Base-by-base conservation (phyloP, 2,113 vertebrate species). In the Nanger granti region DNA sequence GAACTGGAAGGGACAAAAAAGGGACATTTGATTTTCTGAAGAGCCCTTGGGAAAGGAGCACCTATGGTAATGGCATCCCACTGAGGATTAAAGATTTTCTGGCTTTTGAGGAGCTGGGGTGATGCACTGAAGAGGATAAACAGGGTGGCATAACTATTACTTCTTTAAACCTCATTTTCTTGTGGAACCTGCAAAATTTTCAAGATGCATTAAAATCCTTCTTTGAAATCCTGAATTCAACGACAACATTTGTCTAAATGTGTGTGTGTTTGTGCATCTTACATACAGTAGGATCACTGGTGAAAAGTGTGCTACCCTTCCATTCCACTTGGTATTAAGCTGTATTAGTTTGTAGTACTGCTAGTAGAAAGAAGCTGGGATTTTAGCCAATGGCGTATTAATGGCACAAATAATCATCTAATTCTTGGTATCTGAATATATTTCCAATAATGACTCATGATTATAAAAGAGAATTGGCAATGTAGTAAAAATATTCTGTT, bases 111-210 rank as follows among this genome's bases (percentile, higher is more conserved):
- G 26, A 89, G 2, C 3, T 49, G 4, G 18, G 41, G 13, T 59
- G 4, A 37, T 22, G 5, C 4, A 3, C 1, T 26, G 13, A 52
- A 10, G 1, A 13, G 2, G 22, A 31, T 49, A 54, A 76, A 85
- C 2, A 86, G 0, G 1, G 12, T 34, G 18, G 31, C 52, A 44
- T 17, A 34, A 29, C 4, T 76, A 41, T 24, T 13, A 29, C 7
- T 87, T 34, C 22, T 18, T 59, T 62, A 44, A 95, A 54, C 2
- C 3, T 55, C 20, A 62, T 57, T 44, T 13, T 41, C 13, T 66
- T 54, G 8, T 29, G 22, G 34, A 84, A 44, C 0, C 2, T 86
- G 34, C 11, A 60, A 28, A 26, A 2, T 84, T 82, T 89, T 49
- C 1, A 91, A 4, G 1, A 9, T 89, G 22, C 41, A 92, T 55